Evolutionary conservation across 2,113 vertebrate genomes (phyloP), one percentile per base, ranked within the genome.

Genomic region (Gymnocephalus cernua): DNA sequence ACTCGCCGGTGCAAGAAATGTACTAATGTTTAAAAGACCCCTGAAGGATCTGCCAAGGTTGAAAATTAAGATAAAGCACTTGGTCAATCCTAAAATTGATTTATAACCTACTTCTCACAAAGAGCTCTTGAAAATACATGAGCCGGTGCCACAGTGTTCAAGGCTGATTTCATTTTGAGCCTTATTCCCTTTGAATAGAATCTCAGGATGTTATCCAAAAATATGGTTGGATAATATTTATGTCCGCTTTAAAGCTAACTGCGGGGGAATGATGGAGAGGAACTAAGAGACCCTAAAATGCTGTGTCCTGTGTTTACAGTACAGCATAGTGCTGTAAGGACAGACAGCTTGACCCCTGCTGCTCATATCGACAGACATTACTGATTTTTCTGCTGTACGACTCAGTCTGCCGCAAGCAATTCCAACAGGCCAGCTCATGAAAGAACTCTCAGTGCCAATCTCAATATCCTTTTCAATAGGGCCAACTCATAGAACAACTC

Each of bases 21-120:
- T 82, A 90, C 80, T 78, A 80, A 86, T 82, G 87, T 91, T 86
- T 71, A 86, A 92, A 90, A 80, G 59, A 88, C 47, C 83, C 76
- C 67, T 86, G 68, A 92, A 90, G 78, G 79, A 91, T 80, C 80
- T 87, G 90, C 80, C 92, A 81, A 78, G 89, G 76, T 87, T 77
- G 82, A 83, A 88, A 92, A 91, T 91, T 85, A 91, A 91, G 92
- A 92, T 86, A 71, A 90, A 91, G 86, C 4, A 32, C 59, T 73
- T 21, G 23, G 81, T 91, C 79, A 73, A 88, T 85, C 79, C 75
- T 79, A 68, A 87, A 91, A 93, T 91, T 86, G 90, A 93, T 93
- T 92, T 89, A 86, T 86, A 83, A 77, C 79, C 76, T 53, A 68
- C 75, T 50, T 78, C 70, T 81, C 78, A 63, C 59, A 79, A 80